Evolutionary conservation across 2,113 vertebrate genomes (phyloP), one percentile per base, ranked within the genome.

Genomic region (Coryphaenoides rupestris): DNA sequence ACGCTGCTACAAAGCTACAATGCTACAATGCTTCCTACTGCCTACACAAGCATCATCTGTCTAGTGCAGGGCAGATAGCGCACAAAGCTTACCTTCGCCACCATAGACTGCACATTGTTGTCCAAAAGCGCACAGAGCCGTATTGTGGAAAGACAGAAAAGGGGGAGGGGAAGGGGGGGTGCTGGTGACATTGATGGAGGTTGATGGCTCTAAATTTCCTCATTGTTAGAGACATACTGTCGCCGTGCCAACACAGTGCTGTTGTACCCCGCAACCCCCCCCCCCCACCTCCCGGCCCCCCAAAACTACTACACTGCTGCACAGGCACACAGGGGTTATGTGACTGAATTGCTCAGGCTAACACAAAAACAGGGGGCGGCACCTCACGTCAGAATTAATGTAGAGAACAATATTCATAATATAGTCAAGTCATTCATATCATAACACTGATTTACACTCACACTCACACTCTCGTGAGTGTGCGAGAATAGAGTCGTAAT

Each of bases 331-430:
- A 19, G 21, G 54, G 66, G 76, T 82, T 56, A 26, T 58, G 66
- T 76, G 65, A 78, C 76, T 65, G 63, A 53, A 4, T 60, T 55
- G 53, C 72, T 78, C 66, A 67, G 79, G 71, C 72, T 56, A 75
- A 76, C 78, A 82, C 66, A 77, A 72, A 60, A 79, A 2, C n/a
- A n/a, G n/a, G 12, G 33, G 33, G 33, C 9, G 33, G 5, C 33
- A 26, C n/a, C 2, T 52, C 46, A 46, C 62, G 75, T 55, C 79
- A 77, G 74, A 78, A 73, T 62, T 75, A 22, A 75, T 73, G 58
- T 5, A 3, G 22, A 17, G 64, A 47, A 60, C 52, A 1, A 10
- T n/a, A n/a, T 22, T 59, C 22, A 57, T 54, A 19, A 59, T 40
- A 19, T 45, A 26, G 23, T 49, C 16, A 50, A 65, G 55, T 64